Evolutionary conservation across 1,140 invertebrate genomes (phyloP).

Genomic region (Calliopsis andreniformis): DNA sequence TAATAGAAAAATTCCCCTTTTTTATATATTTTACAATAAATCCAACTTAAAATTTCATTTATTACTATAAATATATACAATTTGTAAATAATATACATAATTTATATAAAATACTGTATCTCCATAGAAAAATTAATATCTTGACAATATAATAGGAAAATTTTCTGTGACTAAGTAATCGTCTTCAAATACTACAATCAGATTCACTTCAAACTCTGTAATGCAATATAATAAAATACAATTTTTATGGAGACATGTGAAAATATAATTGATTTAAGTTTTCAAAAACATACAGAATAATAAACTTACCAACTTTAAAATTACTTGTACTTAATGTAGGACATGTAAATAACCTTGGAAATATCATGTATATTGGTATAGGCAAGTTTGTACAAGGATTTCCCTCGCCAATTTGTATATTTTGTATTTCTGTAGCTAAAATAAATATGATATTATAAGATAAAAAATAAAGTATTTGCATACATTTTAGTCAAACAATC

Average conservation of each 20-base stretch:
- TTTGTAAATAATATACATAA: conserved; percentile 51
- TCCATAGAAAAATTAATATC: conserved; percentile 77
- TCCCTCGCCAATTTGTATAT: conserved; percentile 97
- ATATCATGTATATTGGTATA: conserved; percentile 97
- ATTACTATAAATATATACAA: conserved; percentile 49
- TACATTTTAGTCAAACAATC: conserved; percentile 1
- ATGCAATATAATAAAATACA: conserved; percentile 65
- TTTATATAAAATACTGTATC: conserved; percentile 50
- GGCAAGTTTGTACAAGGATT: conserved; percentile 90
- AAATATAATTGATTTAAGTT: background rate
- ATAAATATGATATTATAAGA: conserved; percentile 20
- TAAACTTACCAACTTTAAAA: conserved; percentile 95
- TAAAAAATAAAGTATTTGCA: background rate
- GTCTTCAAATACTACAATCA: conserved; percentile 96
- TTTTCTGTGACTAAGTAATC: conserved; percentile 98
- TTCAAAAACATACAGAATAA: conserved; percentile 16
- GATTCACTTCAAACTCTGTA: conserved; percentile 97
- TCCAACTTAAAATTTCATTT: conserved; percentile 47
- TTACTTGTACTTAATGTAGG: conserved; percentile 94
- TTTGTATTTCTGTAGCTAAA: conserved; percentile 98
- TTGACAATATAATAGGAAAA: conserved; percentile 91
- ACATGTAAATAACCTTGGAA: conserved; percentile 97
- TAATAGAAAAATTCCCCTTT: background rate
- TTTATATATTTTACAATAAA: conserved; percentile 40
- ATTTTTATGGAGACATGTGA: background rate